Percentiles rank a stretch among this genome's conserved stretches.
These are phyloP conservation scores for Drosophila falleni DNA, from an alignment of 2,888 invertebrate species.

Conservation along the genomic window DNA sequence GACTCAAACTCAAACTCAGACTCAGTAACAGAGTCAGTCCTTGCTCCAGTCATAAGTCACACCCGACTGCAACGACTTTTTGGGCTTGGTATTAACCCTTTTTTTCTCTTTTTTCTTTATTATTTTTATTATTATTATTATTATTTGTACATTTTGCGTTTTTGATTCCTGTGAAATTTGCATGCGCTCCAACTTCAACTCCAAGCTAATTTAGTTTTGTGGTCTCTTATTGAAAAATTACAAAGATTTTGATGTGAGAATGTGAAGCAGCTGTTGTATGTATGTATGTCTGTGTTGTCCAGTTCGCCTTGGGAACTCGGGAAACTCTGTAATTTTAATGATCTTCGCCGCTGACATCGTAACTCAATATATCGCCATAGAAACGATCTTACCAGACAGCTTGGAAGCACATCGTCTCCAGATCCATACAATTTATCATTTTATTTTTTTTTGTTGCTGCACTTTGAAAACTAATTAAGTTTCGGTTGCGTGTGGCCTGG, in stretches of 20 bases:
- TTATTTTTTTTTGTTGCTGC: conserved; percentile 50
- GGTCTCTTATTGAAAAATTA: conserved; percentile 76
- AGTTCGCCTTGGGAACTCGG: conserved; percentile 55
- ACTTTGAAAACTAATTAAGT: conserved; percentile 78
- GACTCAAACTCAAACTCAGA: conserved; percentile 26
- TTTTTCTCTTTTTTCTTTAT: conserved; percentile 5
- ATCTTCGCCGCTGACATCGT: conserved; percentile 65
- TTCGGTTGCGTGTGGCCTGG: conserved; percentile 65
- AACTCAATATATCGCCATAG: conserved; percentile 61
- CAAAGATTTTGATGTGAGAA: conserved; percentile 52
- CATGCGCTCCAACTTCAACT: conserved; percentile 54
- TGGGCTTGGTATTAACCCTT: conserved; percentile 53
- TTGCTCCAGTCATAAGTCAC: conserved; percentile 75
- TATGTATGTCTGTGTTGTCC: neutral
- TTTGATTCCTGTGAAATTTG: conserved; percentile 79
- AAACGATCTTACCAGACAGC: conserved; percentile 73
- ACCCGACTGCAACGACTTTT: conserved; percentile 75
- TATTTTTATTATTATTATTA: conserved; percentile 70
- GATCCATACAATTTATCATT: conserved; percentile 44
- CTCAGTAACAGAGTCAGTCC: conserved; percentile 15
- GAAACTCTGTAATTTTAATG: conserved; percentile 77
- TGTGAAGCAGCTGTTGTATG: conserved; percentile 40
- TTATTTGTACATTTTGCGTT: conserved; percentile 54
- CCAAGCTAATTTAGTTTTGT: conserved; percentile 77
- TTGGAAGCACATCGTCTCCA: conserved; percentile 68